Evolutionary conservation across 2,113 vertebrate species (phyloP), one percentile per base, ranked within the genome.

Genomic region (Nothoprocta perdicaria): DNA sequence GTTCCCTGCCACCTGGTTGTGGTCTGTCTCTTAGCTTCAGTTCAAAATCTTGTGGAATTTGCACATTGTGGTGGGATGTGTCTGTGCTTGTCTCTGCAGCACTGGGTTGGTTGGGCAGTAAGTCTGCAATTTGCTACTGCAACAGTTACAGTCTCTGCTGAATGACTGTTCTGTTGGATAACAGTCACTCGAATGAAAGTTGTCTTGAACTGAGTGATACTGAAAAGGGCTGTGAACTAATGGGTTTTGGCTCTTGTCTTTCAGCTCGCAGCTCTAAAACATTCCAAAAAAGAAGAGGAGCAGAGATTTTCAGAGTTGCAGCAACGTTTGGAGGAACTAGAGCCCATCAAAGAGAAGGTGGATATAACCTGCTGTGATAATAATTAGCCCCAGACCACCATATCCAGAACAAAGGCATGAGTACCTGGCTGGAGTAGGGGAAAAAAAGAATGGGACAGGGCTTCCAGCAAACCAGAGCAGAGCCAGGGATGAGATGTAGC

Each of bases 281-380:
- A 95, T 19, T 96, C 80, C 0, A 98, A 97, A 81, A 97, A 95
- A 53, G 92, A 92, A 8, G 98, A 98, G 45, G 98, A 98, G 23
- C 97, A 98, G 43, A 96, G 80, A 53, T 40, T 95, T 6, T 92
- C 94, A 0, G 96, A 97, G 35, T 87, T 96, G 4, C 96, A 96
- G 62, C 95, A 97, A 8, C 96, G 95, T 72, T 78, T 94, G 17
- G 97, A 98, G 53, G 98, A 98, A 78, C 96, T 98, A 2, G 97
- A 97, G 57, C 88, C 89, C 22, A 45, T 98, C 22, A 97, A 95
- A 87, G 94, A 97, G 33, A 98, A 98, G 96, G 98, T 99, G 84
- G 18, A 6, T 17, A 4, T 31, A 61, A 65, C 5, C 35, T 52
- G 10, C 27, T 35, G 16, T 41, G 58, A 48, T 18, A 9, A 9